phyloP scores from a whole-genome alignment of 2,113 vertebrate genomes.

The Apaloderma vittatum region DNA sequence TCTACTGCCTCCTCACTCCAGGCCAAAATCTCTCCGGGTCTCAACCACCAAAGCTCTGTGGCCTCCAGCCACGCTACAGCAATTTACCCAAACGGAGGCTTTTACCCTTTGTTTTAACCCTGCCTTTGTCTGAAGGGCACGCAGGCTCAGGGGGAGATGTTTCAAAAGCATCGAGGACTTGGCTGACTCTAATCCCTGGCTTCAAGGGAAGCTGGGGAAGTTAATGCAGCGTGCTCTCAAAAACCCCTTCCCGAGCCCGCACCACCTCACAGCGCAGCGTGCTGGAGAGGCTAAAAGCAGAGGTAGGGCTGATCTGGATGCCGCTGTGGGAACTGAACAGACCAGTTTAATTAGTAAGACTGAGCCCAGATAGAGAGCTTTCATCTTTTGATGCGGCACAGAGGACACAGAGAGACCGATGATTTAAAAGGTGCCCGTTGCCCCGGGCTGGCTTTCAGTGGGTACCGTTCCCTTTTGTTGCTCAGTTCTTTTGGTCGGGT shows the following conservation, averaged over 20 bases:
- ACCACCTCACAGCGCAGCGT: not conserved
- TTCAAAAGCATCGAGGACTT: not conserved
- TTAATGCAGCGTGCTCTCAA: not conserved
- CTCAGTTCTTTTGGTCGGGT: not conserved
- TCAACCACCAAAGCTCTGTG: fast-evolving
- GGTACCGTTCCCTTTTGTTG: not conserved
- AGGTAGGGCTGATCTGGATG: not conserved
- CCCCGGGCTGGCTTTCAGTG: not conserved
- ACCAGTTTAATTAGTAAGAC: not conserved
- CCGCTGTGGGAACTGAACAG: not conserved
- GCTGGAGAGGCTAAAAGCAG: not conserved
- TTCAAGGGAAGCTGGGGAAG: not conserved
- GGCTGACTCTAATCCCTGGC: not conserved
- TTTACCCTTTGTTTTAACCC: not conserved
- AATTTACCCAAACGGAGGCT: not conserved
- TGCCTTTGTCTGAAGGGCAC: not conserved
- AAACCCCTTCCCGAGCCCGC: fast-evolving
- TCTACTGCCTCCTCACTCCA: not conserved
- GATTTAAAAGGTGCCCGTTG: not conserved
- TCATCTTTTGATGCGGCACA: not conserved
- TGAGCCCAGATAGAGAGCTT: not conserved
- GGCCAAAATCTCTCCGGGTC: not conserved
- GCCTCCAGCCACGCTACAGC: not conserved
- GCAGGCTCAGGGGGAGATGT: not conserved
- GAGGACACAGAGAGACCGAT: not conserved